Evolutionary conservation across 2,113 vertebrate genomes (phyloP), one percentile per base, ranked within the genome.

Genomic region (Oreotrochilus melanogaster): DNA sequence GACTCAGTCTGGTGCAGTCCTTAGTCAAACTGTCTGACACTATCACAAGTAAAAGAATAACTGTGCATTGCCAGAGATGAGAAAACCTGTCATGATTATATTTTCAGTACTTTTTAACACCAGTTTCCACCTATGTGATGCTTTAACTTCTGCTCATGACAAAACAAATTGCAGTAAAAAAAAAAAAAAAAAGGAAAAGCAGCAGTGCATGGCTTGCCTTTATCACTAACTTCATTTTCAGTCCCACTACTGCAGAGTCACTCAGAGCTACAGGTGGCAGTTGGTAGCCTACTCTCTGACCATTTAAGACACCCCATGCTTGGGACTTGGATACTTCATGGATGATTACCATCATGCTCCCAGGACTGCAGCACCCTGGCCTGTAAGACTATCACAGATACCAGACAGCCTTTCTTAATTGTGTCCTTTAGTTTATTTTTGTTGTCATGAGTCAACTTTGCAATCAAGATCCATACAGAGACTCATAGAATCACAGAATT

Each of bases 31-130:
- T 45, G 42, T 19, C 67, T 25, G 25, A 75, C 28, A n/a, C 42
- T 31, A 71, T 14, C 66, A 33, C 73, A 66, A 71, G 22, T 56
- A 43, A 70, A 66, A 1, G 0, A 83, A 65, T 15, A 83, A 70
- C 39, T 48, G 16, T 48, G 16, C 50, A 18, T 37, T 64, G 45
- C 69, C 48, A 84, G 51, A 51, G 11, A 60, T 61, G 8, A 78
- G 33, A 56, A 65, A 53, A 80, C 9, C 15, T 75, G 21, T 43
- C 7, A 50, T 28, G 0, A 0, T 51, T 78, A 2, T 5, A 30
- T 54, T 78, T 62, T 53, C 31, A 50, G 28, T 27, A 62, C 12
- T 80, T 81, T 69, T 58, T 50, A 66, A 53, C 11, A 75, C 16
- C 65, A 8, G 16, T 39, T 94, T 73, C 39, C n/a, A 61, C 10